Evolutionary conservation across 2,113 vertebrate species (phyloP), one percentile per base, ranked within the genome.

Genomic region (Acanthochromis polyacanthus): DNA sequence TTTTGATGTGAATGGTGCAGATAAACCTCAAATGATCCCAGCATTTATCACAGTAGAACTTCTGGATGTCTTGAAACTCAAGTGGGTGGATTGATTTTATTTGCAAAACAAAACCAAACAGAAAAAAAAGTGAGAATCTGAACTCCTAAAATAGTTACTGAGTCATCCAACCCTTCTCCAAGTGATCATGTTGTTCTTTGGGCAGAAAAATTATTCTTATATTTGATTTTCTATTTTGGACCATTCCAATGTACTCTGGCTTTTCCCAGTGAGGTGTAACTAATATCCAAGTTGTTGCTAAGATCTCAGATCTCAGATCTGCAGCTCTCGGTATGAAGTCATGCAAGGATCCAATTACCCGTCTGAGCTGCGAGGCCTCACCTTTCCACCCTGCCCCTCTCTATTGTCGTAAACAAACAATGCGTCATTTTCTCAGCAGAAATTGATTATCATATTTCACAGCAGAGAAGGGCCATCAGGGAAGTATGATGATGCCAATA

Each of bases 371-470:
- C 2, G 3, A 63, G 22, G 28, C 17, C 19, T 69, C 43, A 51
- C 71, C 65, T 25, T 19, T 10, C 32, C 2, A 3, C 14, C 22
- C 8, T 25, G 19, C 9, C 32, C 32, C 17, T 45, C 58, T 75
- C 43, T 11, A 43, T 52, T 40, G 23, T 15, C 6, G 11, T 25
- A 45, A 48, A 51, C 40, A 50, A 30, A 62, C 32, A 46, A 12
- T 4, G 10, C 38, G 36, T 60, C 11, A 14, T 53, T 48, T 48
- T 48, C 38, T 28, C 40, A 32, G 30, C 58, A 50, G 50, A 74
- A 36, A 5, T 20, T 23, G 14, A 81, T 75, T 52, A 63, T 55
- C 23, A 12, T 45, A 69, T 61, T 69, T 63, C 50, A 61, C 16
- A 1, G 45, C 46, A 60, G 30, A 40, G 7, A 36, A 25, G 4